Evolutionary conservation across 1,140 invertebrate species (phyloP), one percentile per base, ranked within the genome.

Genomic region (Gonioctena quinquepunctata): DNA sequence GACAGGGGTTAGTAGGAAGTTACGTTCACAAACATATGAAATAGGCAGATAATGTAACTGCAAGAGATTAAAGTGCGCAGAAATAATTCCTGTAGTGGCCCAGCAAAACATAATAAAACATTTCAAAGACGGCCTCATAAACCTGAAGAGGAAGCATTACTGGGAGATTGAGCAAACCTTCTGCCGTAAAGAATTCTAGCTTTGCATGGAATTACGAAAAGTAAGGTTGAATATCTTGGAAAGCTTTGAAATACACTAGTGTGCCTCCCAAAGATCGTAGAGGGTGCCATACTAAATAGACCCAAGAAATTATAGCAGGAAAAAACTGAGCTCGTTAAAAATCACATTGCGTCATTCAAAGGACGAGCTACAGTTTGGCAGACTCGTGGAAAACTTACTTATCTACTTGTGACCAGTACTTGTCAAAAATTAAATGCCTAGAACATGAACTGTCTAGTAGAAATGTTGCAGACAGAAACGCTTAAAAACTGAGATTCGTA

Each of bases 361-460:
- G 59, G 70, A 16, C 21, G 67, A 11, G 28, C n/a, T 76, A 76
- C 62, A 66, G 54, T 28, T 42, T 74, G 11, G 28, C 13, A 11
- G 54, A 76, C 8, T 54, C 70, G 21, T 64, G 22, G 59, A 74
- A 67, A 57, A 13, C 74, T 8, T 76, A 76, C 54, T 62, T 76
- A 27, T 54, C 66, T 22, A 54, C 25, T 21, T 69, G 57, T 63
- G 66, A 68, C 27, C 13, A 21, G 23, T 42, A 42, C 16, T 54
- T 21, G 18, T 54, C 18, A 54, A 54, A 22, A 21, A 54, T 18
- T 18, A 54, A 54, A 22, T n/a, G 33, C 33, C 33, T 42, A n/a
- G 33, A 42, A 42, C 33, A 42, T 42, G 11, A n/a, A 42, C 33
- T 42, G 33, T 42, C 33, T 42, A 42, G 33, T 42, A n/a, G n/a